Evolutionary conservation across 2,888 invertebrate species (phyloP).

Genomic region (Habrosyne pyritoides): DNA sequence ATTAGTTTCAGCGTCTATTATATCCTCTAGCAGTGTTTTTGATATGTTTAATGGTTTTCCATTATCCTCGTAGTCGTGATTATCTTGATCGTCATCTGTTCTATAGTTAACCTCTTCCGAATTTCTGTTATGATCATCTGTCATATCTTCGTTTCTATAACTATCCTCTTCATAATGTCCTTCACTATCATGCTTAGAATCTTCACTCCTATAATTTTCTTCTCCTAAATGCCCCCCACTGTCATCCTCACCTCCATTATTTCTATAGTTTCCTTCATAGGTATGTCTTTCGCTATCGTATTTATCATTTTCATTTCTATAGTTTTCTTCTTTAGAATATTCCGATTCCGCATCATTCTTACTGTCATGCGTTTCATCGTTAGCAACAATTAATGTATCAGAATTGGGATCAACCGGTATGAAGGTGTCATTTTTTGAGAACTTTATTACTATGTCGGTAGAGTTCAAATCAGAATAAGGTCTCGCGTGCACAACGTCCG

Average conservation of each 20-base stretch:
- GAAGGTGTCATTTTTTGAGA: conserved; percentile 61
- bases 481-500: conserved; percentile 67
- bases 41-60: conserved; percentile 70
- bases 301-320: conserved; percentile 17
- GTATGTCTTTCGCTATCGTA: conserved; percentile 32
- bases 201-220: neutral
- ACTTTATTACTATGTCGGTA: conserved; percentile 60
- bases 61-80: neutral
- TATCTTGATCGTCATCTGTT: conserved; percentile 15
- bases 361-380: conserved; percentile 46
- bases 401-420: conserved; percentile 71
- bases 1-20: conserved; percentile 76
- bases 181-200: neutral
- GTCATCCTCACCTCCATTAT: neutral
- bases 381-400: conserved; percentile 72
- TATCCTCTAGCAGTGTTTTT: conserved; percentile 72
- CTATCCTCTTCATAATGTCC: neutral
- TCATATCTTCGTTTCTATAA: neutral
- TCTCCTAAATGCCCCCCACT: neutral
- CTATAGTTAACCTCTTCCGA: conserved; percentile 9
- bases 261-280: neutral
- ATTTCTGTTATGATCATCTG: neutral
- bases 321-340: neutral
- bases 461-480: conserved; percentile 59
- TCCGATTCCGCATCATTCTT: conserved; percentile 1